Conservation (phyloP, 37 sponge, comb jelly and placozoan species). For the Halichondria panicea region DNA sequence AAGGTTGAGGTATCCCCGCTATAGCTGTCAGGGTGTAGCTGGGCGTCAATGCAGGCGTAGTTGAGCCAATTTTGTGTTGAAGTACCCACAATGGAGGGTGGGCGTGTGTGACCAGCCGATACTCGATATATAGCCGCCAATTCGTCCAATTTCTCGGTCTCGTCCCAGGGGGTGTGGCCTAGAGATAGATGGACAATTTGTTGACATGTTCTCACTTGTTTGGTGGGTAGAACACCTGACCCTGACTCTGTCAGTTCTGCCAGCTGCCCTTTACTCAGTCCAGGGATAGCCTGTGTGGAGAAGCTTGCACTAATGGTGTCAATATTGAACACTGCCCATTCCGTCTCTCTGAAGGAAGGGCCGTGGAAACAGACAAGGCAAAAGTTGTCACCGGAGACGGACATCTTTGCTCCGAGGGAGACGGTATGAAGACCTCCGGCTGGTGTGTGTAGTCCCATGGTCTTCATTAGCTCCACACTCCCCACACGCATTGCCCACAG, state of each 20-base stretch:
- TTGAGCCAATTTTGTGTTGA: conserved; percentile 62
- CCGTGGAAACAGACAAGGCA: conserved; percentile 84
- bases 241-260: background rate
- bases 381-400: conserved; percentile 55
- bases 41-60: conserved; percentile 63
- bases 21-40: conserved; percentile 28
- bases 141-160: background rate
- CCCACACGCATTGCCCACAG: conserved; percentile 75
- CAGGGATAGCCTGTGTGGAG: conserved; percentile 79
- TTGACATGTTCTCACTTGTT: conserved; percentile 53
- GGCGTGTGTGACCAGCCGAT: conserved; percentile 30
- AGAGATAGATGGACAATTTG: conserved; percentile 38
- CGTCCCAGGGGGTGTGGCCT: conserved; percentile 7
- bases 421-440: conserved; percentile 25
- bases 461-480: conserved; percentile 45
- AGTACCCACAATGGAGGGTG: conserved; percentile 33
- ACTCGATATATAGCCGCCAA: conserved; percentile 67
- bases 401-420: conserved; percentile 68
- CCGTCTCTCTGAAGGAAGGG: conserved; percentile 61
- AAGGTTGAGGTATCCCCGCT: conserved; percentile 1
- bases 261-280: conserved; percentile 7
- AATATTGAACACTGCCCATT: conserved; percentile 80
- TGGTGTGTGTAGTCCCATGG: conserved; percentile 52
- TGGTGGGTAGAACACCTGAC: no score
- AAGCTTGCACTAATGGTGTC: conserved; percentile 50